These are phyloP conservation scores for Chaetorhynchus papuensis DNA, from an alignment of 2,113 vertebrate genomes.

Conservation along the genomic window DNA sequence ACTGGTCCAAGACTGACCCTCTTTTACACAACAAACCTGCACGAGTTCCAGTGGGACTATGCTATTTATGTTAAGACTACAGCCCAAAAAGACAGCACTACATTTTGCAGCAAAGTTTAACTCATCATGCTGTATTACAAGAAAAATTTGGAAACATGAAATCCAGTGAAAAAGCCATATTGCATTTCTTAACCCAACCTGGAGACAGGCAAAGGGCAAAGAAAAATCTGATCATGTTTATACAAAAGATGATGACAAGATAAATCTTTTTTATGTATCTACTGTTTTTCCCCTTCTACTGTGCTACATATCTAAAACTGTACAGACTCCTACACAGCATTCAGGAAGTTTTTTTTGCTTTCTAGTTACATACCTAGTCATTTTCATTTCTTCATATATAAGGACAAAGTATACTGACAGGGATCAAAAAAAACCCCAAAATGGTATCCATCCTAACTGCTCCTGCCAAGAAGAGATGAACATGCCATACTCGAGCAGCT, in stretches of 20 bases:
- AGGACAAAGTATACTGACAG: background rate
- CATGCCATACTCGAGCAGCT: background rate
- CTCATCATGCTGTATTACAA: background rate
- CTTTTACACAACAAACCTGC: background rate
- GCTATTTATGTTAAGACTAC: background rate
- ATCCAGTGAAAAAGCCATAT: background rate
- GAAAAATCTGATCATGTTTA: background rate
- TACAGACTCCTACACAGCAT: background rate
- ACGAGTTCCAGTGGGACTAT: background rate
- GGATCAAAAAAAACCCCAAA: background rate
- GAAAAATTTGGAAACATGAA: background rate
- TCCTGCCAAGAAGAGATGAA: background rate
- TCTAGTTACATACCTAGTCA: background rate
- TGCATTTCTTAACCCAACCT: background rate
- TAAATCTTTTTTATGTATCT: background rate
- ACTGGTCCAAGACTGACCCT: background rate
- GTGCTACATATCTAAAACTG: background rate
- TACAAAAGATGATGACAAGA: background rate
- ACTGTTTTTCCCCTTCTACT: background rate
- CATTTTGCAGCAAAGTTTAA: background rate
- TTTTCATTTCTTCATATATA: background rate
- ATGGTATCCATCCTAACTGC: background rate
- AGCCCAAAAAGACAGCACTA: background rate
- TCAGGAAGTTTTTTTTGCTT: background rate
- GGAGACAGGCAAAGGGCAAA: background rate